A percentile compares a stretch with the other conserved stretches of the same genome.
Evolutionary conservation across 2,888 invertebrate genomes (phyloP).

Genomic region (Ophraella communa): DNA sequence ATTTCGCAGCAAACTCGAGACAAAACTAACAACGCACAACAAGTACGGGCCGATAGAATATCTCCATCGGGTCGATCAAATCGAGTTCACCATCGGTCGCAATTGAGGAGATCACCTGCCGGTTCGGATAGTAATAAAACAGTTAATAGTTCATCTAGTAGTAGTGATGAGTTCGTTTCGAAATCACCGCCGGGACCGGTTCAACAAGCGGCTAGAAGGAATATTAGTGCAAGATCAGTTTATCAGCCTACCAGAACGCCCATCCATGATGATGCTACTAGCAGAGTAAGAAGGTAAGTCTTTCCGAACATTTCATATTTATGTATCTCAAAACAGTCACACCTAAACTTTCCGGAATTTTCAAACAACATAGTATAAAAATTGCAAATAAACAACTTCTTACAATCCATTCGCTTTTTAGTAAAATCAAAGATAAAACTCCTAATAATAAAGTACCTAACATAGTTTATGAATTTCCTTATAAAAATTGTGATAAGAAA

Average conservation of each 20-base stretch:
- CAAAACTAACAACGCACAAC: not conserved
- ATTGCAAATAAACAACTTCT: no score
- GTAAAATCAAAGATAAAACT: no score
- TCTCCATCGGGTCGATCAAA: conserved; percentile 54
- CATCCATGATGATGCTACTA: conserved; percentile 17
- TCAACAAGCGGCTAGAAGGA: conserved; percentile 43
- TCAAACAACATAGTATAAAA: no score
- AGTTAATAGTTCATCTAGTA: conserved; percentile 49
- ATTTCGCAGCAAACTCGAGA: conserved; percentile 8
- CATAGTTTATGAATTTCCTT: no score
- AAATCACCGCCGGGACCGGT: conserved; percentile 47
- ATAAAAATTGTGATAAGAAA: no score
- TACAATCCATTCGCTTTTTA: no score
- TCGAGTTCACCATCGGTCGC: conserved; percentile 35
- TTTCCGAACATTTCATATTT: no score
- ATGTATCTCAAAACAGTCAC: no score
- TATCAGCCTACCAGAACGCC: conserved; percentile 32
- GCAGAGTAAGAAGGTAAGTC: conserved; percentile 24
- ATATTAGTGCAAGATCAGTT: conserved; percentile 37
- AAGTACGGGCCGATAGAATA: conserved; percentile 53
- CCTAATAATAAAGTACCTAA: no score
- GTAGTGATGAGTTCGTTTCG: conserved; percentile 52
- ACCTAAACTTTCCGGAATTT: no score
- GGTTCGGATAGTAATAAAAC: conserved; percentile 54
- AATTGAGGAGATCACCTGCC: conserved; percentile 54